Evolutionary conservation across 2,797 vertebrate genomes (phyloP).

Genomic region (Enteromius anoplus): DNA sequence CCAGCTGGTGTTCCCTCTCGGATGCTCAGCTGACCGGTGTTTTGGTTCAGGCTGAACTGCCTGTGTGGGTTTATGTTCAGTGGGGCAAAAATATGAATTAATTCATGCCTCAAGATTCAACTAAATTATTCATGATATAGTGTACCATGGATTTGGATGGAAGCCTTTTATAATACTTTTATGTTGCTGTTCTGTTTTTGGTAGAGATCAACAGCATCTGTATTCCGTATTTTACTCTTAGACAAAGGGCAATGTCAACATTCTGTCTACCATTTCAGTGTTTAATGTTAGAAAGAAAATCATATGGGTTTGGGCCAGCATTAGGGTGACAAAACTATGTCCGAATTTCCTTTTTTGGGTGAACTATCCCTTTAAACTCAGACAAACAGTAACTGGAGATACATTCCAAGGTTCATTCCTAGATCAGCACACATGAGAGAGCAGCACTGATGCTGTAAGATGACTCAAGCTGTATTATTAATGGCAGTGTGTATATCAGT

Average conservation of each 20-base stretch:
- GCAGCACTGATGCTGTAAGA: conserved; percentile 23
- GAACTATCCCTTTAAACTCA: not conserved
- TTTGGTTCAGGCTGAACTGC: conserved; percentile 84
- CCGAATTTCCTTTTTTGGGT: not conserved
- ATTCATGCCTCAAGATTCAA: not conserved
- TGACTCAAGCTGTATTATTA: conserved; percentile 42
- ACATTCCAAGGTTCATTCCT: conserved; percentile 7
- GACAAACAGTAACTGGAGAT: conserved; percentile 20
- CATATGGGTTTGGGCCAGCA: not conserved
- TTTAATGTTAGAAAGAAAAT: not conserved
- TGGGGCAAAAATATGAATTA: not conserved
- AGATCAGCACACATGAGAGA: conserved; percentile 29
- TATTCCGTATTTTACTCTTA: not conserved
- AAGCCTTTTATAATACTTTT: not conserved
- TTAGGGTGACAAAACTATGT: not conserved
- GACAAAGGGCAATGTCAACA: not conserved
- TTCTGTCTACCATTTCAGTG: not conserved
- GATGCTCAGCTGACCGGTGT: conserved; percentile 83
- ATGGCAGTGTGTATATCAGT: conserved; percentile 45
- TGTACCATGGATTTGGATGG: not conserved
- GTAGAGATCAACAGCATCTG: not conserved
- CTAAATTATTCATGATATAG: not conserved
- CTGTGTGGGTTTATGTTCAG: conserved; percentile 64
- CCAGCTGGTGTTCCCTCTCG: conserved; percentile 81
- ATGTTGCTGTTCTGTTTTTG: not conserved